A percentile compares a stretch with the other conserved stretches of the same genome.
Evolutionary conservation across 2,797 vertebrate species (phyloP).

Genomic region (Eulemur coronatus): DNA sequence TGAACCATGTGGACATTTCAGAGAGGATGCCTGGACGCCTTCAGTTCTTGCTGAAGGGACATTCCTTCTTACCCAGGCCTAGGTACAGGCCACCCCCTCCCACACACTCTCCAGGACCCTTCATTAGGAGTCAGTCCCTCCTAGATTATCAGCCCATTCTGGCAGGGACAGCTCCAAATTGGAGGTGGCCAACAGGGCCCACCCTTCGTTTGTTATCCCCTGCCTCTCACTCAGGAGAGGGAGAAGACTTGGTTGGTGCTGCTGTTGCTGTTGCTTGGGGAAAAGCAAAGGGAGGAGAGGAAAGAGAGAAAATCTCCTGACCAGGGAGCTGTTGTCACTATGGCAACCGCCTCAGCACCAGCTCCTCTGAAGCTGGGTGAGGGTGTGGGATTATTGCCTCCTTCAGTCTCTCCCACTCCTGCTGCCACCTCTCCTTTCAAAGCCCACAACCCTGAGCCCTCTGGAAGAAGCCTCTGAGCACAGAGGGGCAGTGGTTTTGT

Average conservation of each 20-base stretch:
- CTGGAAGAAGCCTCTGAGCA: neutral
- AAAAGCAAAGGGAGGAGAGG: conserved; percentile 68
- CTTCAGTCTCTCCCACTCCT: conserved; percentile 51
- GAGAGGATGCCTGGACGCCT: neutral
- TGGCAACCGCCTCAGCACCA: conserved; percentile 82
- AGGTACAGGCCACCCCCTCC: neutral
- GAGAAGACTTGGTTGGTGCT: conserved; percentile 31
- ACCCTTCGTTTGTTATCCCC: neutral
- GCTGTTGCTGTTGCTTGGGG: conserved; percentile 57
- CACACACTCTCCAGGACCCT: neutral
- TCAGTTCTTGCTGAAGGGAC: neutral
- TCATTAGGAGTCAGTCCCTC: neutral
- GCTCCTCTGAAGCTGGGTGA: conserved; percentile 73
- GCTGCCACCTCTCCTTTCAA: conserved; percentile 26
- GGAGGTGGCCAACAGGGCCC: neutral
- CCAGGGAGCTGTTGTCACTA: conserved; percentile 79
- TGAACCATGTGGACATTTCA: conserved; percentile 10
- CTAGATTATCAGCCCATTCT: neutral
- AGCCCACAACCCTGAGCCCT: neutral
- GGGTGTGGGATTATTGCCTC: conserved; percentile 73
- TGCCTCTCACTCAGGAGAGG: neutral
- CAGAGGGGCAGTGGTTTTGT: neutral
- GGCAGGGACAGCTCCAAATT: neutral
- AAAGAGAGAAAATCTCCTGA: conserved; percentile 75
- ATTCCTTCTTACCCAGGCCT: neutral